Percentiles rank a stretch among this genome's conserved stretches.
phyloP scores from a whole-genome alignment of 2,113 vertebrate species.

The Narcine bancroftii region DNA sequence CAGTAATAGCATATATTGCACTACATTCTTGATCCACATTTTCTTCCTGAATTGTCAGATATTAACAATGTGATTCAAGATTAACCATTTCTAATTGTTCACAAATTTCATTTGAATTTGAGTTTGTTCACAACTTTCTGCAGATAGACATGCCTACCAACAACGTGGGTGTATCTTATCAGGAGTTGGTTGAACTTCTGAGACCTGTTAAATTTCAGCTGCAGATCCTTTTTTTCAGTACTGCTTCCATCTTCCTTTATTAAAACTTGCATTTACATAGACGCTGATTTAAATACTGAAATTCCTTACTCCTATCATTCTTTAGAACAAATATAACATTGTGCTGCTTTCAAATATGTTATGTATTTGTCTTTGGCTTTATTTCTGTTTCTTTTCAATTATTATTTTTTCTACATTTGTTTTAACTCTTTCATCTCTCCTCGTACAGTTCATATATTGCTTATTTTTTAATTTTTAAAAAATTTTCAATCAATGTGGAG shows the following conservation, averaged over 20 bases:
- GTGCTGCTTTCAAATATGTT: background rate
- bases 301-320: background rate
- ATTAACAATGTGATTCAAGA: no score
- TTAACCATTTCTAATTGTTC: background rate
- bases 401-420: background rate
- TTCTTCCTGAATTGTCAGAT: no score
- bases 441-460: background rate
- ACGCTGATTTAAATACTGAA: background rate
- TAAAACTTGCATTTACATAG: background rate
- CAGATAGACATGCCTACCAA: background rate
- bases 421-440: background rate
- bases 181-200: background rate
- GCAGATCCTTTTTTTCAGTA: background rate
- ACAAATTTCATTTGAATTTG: background rate
- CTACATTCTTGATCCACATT: background rate
- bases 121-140: background rate
- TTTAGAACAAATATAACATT: background rate
- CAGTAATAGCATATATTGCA: no score
- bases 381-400: background rate
- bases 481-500: no score
- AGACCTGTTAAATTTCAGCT: background rate
- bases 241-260: background rate
- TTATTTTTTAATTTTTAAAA: no score
- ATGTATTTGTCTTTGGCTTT: background rate
- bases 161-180: background rate